phyloP scores from a whole-genome alignment of 2,888 invertebrate genomes.

The Slavum lentiscoides region DNA sequence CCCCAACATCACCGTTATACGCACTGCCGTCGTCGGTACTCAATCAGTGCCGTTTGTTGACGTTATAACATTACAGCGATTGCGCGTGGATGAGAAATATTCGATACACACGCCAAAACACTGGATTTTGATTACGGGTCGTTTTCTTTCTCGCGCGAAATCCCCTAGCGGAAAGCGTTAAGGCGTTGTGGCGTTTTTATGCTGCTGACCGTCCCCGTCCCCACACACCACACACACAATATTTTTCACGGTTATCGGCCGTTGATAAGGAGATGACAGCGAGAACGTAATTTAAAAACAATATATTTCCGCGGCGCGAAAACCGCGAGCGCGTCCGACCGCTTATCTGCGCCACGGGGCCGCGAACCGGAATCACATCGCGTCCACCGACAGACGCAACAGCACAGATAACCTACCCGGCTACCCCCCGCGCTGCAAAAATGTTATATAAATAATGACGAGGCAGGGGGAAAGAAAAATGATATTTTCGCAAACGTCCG shows the following conservation, averaged over 20 bases:
- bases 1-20: too few species aligned
- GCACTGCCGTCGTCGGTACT: too few species aligned
- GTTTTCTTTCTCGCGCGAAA: conserved; percentile 35
- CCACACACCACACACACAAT: too few species aligned
- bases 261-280: conserved; percentile 48
- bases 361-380: conserved; percentile 23
- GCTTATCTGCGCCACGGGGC: conserved; percentile 36
- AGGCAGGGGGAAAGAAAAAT: not conserved
- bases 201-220: too few species aligned
- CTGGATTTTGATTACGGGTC: conserved; percentile 30
- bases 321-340: conserved; percentile 36
- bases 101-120: too few species aligned
- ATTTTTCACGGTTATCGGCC: conserved; percentile 51
- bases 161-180: conserved; percentile 16
- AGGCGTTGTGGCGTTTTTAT: conserved; percentile 27
- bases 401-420: conserved; percentile 39
- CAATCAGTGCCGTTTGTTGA: too few species aligned
- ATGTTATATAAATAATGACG: conserved; percentile 34
- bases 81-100: too few species aligned
- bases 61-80: too few species aligned
- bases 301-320: conserved; percentile 45
- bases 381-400: conserved; percentile 17
- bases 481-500: not conserved
- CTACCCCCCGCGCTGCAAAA: not conserved
- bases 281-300: conserved; percentile 48